Base-by-base conservation (phyloP, 2,888 invertebrate species). In the Zelleria hepariella region DNA sequence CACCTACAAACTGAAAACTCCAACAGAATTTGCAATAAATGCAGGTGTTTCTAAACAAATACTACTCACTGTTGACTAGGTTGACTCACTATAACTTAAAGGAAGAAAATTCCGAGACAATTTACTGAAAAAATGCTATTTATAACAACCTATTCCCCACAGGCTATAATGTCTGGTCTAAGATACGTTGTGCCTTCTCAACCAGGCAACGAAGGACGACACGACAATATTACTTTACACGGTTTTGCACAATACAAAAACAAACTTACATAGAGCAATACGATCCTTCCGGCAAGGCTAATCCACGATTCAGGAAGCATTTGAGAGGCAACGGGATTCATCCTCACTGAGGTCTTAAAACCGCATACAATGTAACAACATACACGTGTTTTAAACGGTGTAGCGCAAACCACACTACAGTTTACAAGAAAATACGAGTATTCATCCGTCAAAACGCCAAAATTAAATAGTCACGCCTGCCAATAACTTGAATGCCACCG, bases 271-370 rank as follows among this genome's bases (percentile, higher is more conserved):
- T 77, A 77, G 62, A 75, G 68, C 60, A 72, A 62, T 61, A 72
- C 65, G 62, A 77, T 63, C 68, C 69, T 71, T 61, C 70, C 68
- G 60, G 68, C 68, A 58, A 74, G 66, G 64, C 67, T 67, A 61
- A 78, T 64, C 68, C 76, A 66, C 67, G 65, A 70, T 69, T 77
- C 77, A 67, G 76, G 73, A 72, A 74, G 67, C 70, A 70, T 68
- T 74, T 77, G 75, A 68, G 32, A 68, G 68, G 66, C 64, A 69
- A 68, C 65, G 69, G 63, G 10, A 42, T 15, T 42, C 32, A 42
- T 42, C 3, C 15, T 42, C 32, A 42, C 32, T 15, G 32, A 42
- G 15, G 15, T 15, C 63, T 66, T 65, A 15, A 23, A 53, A 18
- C 54, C 24, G 21, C 21, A 49, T n/a, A 32, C 32, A n/a, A 42